Percentiles rank a stretch among this genome's conserved stretches.
Evolutionary conservation across 2,888 invertebrate species (phyloP).

Genomic region (Abscondita cerata): DNA sequence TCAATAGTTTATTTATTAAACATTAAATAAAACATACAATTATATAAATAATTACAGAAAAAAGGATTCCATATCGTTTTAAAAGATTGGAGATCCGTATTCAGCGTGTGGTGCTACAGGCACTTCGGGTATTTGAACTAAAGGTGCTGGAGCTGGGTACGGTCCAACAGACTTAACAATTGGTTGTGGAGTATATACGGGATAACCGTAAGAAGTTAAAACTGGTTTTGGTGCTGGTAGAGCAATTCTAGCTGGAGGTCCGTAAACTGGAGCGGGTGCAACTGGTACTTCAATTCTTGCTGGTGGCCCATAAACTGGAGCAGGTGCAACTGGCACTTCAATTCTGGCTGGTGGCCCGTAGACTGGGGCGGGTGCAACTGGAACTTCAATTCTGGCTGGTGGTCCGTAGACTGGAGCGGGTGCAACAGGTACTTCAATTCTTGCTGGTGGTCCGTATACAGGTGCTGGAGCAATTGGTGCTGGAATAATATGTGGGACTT

Average conservation of each 20-base stretch:
- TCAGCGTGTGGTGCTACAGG: slow-evolving; percentile 8
- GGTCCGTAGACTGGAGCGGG: not conserved
- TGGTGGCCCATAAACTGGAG: slow-evolving; percentile 2
- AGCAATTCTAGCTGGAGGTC: not conserved
- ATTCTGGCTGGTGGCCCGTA: not conserved
- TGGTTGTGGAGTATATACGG: not conserved
- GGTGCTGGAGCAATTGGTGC: slow-evolving; percentile 1
- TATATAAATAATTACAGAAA: slow-evolving; percentile 4
- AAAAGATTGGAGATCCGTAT: slow-evolving; percentile 9
- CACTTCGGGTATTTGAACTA: slow-evolving; percentile 9
- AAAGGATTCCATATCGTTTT: not conserved
- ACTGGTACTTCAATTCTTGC: not conserved
- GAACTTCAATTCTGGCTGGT: not conserved
- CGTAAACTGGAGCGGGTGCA: slow-evolving; percentile 6
- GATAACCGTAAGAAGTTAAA: not conserved
- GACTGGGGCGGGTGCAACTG: not conserved
- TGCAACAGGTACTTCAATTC: not conserved
- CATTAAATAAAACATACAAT: not conserved
- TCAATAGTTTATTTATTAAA: not conserved
- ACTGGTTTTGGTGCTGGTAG: not conserved
- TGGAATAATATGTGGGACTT: slow-evolving; percentile 8
- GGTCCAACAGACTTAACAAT: not conserved
- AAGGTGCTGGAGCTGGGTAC: slow-evolving; percentile 13
- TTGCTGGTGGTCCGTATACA: slow-evolving; percentile 5
- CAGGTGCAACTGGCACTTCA: not conserved